Evolutionary conservation across 2,797 vertebrate genomes (phyloP), one percentile per base, ranked within the genome.

Genomic region (Rhinella marina): DNA sequence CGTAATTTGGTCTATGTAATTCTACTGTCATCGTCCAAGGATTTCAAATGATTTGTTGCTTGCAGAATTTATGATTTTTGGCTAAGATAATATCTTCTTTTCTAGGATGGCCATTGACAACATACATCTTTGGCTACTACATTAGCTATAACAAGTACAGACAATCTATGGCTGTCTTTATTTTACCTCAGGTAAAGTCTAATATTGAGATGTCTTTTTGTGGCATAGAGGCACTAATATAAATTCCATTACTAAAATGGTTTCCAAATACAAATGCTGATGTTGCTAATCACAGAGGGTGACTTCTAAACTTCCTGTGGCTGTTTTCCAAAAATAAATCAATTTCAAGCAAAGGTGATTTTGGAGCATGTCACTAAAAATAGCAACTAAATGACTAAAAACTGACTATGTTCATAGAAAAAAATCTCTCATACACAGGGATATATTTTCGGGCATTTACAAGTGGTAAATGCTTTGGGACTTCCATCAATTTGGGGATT

Each of bases 161-260:
- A 1, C 72, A n/a, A 50, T 50, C 19, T 77, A 25, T 1, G 11
- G 23, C 23, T 54, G 21, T 19, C 21, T 25, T 16, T 54, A 10
- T 54, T 54, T 54, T 41, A 73, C 70, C 50, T 52, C n/a, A 4
- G 72, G 1, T 50, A 7, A 52, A 75, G 4, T 77, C 48, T 77
- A 7, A 54, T 77, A 25, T 77, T 77, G 5, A 77, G 75, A 14
- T 54, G 75, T 11, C 12, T 54, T 41, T 75, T 77, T 54, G 75
- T 54, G 50, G 21, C 12, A 54, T 50, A 17, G 21, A 11, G 72
- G 21, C 41, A 50, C 72, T 75, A 48, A 48, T 54, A 54, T 54
- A 13, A 54, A 77, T 77, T 77, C 75, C 50, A 77, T 77, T 54
- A 77, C 75, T 77, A 54, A 54, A 77, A 23, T 77, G 48, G 23